A percentile compares a stretch with the other conserved stretches of the same genome.
These are phyloP conservation scores for Passerculus sandwichensis DNA, from an alignment of 2,797 vertebrate genomes.

Conservation along the genomic window DNA sequence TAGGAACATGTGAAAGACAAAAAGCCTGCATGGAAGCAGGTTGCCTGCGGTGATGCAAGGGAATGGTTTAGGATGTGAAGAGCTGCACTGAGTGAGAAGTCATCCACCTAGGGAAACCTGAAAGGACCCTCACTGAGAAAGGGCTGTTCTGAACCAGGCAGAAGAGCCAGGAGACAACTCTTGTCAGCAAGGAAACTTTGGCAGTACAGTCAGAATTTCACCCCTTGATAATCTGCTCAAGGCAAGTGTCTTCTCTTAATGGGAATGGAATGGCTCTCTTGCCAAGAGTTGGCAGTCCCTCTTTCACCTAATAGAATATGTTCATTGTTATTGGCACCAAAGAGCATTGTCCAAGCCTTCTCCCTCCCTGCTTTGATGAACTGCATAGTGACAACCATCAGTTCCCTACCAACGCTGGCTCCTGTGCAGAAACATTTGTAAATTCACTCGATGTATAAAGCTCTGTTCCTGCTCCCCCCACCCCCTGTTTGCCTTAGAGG, in stretches of 20 bases:
- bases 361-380: neutral
- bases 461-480: neutral
- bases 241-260: neutral
- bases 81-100: neutral
- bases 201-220: neutral
- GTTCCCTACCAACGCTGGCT: slow-evolving; percentile 28
- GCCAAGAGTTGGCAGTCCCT: neutral
- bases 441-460: neutral
- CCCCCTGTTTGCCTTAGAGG: slow-evolving; percentile 32
- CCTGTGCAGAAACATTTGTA: neutral
- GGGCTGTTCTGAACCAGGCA: neutral
- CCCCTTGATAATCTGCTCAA: neutral
- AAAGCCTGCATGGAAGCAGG: neutral
- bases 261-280: neutral
- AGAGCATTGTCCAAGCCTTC: slow-evolving; percentile 2
- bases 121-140: neutral
- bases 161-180: neutral
- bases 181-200: neutral
- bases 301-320: slow-evolving; percentile 15
- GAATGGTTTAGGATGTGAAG: neutral
- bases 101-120: neutral
- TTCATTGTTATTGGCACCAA: neutral
- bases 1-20: slow-evolving; percentile 18
- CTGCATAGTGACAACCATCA: slow-evolving; percentile 15
- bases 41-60: slow-evolving; percentile 21